Percentiles rank a stretch among this genome's conserved stretches.
Conservation (phyloP, 1,140 invertebrate species). For the Contarinia nasturtii region DNA sequence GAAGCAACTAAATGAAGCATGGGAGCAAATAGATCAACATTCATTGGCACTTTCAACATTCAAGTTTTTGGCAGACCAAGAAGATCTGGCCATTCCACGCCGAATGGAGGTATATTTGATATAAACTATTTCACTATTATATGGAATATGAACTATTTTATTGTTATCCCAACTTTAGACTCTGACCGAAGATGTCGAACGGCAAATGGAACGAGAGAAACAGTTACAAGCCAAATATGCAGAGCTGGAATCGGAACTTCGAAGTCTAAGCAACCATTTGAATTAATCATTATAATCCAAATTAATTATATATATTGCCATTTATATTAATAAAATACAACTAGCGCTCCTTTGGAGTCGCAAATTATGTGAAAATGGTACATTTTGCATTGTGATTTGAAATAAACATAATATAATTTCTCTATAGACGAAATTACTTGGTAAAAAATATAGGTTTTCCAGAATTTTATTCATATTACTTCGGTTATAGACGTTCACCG, state of each 20-base stretch:
- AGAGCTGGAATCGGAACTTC: slow-evolving; percentile 40
- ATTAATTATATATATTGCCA: too few relatives aligned
- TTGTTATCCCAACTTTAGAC: slow-evolving; percentile 40
- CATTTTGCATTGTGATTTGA: too few relatives aligned
- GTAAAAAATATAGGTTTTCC: too few relatives aligned
- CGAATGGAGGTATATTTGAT: slow-evolving; percentile 46
- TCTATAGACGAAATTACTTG: too few relatives aligned
- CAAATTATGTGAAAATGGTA: too few relatives aligned
- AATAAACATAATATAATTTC: too few relatives aligned
- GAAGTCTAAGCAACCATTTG: too few relatives aligned
- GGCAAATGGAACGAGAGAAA: slow-evolving; percentile 81
- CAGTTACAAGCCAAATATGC: slow-evolving; percentile 64
- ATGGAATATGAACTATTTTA: slow-evolving; percentile 2
- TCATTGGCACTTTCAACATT: slow-evolving; percentile 84
- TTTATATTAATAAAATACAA: too few relatives aligned
- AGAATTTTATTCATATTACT: too few relatives aligned
- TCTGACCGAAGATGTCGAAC: slow-evolving; percentile 76
- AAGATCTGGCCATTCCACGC: slow-evolving; percentile 75
- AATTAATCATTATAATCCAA: too few relatives aligned
- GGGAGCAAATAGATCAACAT: slow-evolving; percentile 79
- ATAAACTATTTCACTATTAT: background rate
- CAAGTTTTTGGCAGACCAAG: slow-evolving; percentile 73
- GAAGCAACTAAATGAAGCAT: slow-evolving; percentile 75
- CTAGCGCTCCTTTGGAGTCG: too few relatives aligned
- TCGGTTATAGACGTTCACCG: too few relatives aligned